Percentiles rank a stretch among this genome's conserved stretches.
phyloP scores from a whole-genome alignment of 2,888 invertebrate species.

The Disparrhopalites patrizii region DNA sequence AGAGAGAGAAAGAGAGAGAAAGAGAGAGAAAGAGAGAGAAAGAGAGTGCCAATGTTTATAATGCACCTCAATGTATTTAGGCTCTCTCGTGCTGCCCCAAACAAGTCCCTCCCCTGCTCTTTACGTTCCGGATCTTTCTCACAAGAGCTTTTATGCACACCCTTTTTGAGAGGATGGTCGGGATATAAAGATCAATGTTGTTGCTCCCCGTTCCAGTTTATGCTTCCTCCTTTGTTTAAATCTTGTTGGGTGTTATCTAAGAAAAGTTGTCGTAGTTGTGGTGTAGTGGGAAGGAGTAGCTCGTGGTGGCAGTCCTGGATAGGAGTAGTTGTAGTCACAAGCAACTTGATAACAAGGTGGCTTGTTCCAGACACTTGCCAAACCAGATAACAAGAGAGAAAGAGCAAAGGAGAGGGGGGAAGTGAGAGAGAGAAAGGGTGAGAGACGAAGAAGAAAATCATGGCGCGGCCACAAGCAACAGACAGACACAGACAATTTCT shows the following conservation, averaged over 20 bases:
- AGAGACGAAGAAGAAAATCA: neutral
- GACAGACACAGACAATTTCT: too few relatives aligned
- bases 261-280: too few relatives aligned
- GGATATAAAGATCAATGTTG: neutral
- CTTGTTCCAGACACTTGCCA: slow-evolving; percentile 10
- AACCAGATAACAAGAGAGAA: neutral
- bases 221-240: neutral
- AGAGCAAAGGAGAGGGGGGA: neutral
- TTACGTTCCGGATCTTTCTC: too few relatives aligned
- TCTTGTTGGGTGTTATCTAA: neutral
- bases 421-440: neutral
- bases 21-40: too few relatives aligned
- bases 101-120: too few relatives aligned
- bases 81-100: too few relatives aligned
- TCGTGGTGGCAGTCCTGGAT: neutral
- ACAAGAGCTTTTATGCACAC: too few relatives aligned
- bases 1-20: too few relatives aligned
- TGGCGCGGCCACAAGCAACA: neutral
- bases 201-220: neutral
- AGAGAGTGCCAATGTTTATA: too few relatives aligned
- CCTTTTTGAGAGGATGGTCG: too few relatives aligned
- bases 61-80: too few relatives aligned
- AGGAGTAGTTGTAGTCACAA: neutral
- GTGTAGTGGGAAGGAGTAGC: neutral
- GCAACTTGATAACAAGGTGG: slow-evolving; percentile 18